Base-by-base conservation (phyloP, 2,888 invertebrate species). In the Hofmannophila pseudospretella region DNA sequence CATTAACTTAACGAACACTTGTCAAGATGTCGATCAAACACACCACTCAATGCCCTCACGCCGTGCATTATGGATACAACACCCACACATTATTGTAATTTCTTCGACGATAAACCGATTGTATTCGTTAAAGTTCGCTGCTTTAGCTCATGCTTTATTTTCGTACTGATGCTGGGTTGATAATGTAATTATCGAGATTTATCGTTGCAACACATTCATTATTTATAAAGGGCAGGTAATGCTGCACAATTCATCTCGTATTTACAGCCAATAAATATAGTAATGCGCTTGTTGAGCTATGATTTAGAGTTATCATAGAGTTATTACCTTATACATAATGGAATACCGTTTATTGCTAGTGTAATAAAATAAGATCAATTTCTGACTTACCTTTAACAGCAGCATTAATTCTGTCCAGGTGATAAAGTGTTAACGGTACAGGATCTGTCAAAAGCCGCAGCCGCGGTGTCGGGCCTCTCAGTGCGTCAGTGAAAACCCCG, bases 1-100 rank as follows among this genome's bases (percentile, higher is more conserved):
- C 79, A 84, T 86, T 85, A 84, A 77, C 63, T 82, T 85, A 82
- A 86, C 82, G 82, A 82, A 81, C 76, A 70, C 80, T 81, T 82
- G 84, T 84, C 84, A 73, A 82, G 80, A 82, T 76, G 84, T 84
- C 85, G 75, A 82, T 86, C 85, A 85, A 74, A 74, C 72, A 74
- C 75, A 70, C 67, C 68, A 74, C 76, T 76, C 75, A 76, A 77
- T 77, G 72, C 78, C 67, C 60, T 56, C 31, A 58, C 63, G 58
- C 51, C 51, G 71, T 59, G 63, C 79, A 66, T 70, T 82, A 81
- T 79, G 78, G 75, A 69, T 68, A 68, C 62, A 67, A 65, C 80
- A 59, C 82, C 81, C 74, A 82, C 81, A 57, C 68, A 52, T 63
- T 69, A 74, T 75, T 76, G 65, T 71, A 70, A 67, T 67, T 68